A percentile compares a stretch with the other conserved stretches of the same genome.
phyloP scores from a whole-genome alignment of 1,140 invertebrate species.

The Drosophila nebulosa region DNA sequence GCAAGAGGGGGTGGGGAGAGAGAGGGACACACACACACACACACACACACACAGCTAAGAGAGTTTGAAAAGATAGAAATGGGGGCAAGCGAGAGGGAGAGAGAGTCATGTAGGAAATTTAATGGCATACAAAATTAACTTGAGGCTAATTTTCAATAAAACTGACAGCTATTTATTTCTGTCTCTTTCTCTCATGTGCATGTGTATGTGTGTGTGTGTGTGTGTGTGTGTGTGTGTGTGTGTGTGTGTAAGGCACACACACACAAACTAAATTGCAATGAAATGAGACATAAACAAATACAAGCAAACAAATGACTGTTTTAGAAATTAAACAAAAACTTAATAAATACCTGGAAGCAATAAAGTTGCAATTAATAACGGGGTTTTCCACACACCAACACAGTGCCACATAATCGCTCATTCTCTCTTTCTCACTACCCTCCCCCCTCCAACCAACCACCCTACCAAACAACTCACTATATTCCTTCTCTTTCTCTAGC shows the following conservation, averaged over 20 bases:
- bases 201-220: conserved; percentile 24
- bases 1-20: neutral
- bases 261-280: conserved; percentile 53
- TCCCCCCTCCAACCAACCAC: too few species aligned
- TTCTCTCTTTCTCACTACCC: neutral
- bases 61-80: neutral
- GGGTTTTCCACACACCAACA: conserved; percentile 17
- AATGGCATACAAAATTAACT: conserved; percentile 75
- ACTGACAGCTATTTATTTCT: conserved; percentile 57
- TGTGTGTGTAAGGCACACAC: conserved; percentile 33
- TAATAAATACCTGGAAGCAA: conserved; percentile 70
- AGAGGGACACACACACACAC: neutral
- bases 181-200: conserved; percentile 5
- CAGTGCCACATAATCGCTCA: neutral
- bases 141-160: conserved; percentile 78
- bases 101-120: conserved; percentile 57
- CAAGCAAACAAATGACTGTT: conserved; percentile 23
- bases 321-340: conserved; percentile 64
- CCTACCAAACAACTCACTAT: too few species aligned
- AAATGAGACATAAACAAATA: conserved; percentile 38
- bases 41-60: neutral
- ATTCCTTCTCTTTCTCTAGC: conserved; percentile 3
- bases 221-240: conserved; percentile 19
- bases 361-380: conserved; percentile 74
- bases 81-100: neutral